phyloP scores from a whole-genome alignment of 2,113 vertebrate genomes.

The Eleginops maclovinus region DNA sequence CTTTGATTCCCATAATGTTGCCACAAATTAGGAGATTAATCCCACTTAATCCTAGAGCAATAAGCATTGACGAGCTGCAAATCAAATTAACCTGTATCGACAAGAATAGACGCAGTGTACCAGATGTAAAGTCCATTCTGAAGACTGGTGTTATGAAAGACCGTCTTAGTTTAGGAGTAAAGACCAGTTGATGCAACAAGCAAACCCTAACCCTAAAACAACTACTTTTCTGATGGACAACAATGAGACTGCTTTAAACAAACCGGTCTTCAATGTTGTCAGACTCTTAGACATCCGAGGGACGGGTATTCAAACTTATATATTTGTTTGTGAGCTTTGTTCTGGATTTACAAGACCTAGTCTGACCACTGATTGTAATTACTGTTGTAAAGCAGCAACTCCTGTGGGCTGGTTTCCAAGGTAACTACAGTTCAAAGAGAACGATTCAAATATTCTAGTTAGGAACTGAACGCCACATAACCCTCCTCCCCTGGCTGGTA shows the following conservation, averaged over 20 bases:
- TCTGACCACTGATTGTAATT: constrained; percentile 72
- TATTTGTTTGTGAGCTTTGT: constrained; percentile 25
- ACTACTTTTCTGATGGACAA: neutral
- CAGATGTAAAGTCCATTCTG: too few species aligned
- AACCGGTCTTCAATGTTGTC: constrained; percentile 22
- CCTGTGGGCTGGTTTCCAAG: constrained; percentile 74
- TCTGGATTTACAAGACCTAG: constrained; percentile 46
- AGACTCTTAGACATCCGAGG: neutral
- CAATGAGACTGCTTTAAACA: neutral
- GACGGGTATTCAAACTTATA: constrained; percentile 20
- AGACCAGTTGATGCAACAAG: constrained; percentile 1
- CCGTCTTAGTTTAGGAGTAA: too few species aligned
- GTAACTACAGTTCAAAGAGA: constrained; percentile 73
- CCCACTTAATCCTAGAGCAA: too few species aligned
- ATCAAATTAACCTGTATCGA: too few species aligned
- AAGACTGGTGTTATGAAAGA: too few species aligned
- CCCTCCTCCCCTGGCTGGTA: constrained; percentile 54
- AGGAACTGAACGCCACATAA: constrained; percentile 56
- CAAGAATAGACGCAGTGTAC: too few species aligned
- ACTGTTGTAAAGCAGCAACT: constrained; percentile 59
- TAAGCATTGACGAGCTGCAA: too few species aligned
- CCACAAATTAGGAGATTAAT: too few species aligned
- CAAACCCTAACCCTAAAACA: constrained; percentile 11
- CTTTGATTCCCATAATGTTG: too few species aligned
- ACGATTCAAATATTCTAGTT: constrained; percentile 68